A percentile compares a stretch with the other conserved stretches of the same genome.
phyloP scores from a whole-genome alignment of 2,113 vertebrate species.

The Butastur rufipennis region DNA sequence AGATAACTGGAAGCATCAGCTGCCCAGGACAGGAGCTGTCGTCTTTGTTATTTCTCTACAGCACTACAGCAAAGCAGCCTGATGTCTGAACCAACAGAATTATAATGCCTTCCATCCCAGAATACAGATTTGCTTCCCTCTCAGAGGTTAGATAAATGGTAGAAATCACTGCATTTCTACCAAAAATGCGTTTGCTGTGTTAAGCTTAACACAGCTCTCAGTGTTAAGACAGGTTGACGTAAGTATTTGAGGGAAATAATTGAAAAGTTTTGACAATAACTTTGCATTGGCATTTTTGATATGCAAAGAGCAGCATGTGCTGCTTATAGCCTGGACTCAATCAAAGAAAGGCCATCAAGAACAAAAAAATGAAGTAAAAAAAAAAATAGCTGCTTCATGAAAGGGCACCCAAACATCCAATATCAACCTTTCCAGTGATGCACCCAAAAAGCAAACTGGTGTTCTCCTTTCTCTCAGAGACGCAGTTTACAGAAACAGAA shows the following conservation, averaged over 20 bases:
- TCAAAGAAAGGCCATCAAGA: background rate
- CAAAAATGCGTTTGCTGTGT: background rate
- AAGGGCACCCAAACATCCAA: background rate
- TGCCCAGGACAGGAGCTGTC: background rate
- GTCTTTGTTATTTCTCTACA: background rate
- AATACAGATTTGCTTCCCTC: background rate
- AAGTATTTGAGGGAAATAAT: background rate
- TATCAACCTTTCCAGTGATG: rapidly evolving
- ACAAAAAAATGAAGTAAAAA: background rate
- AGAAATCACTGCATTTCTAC: background rate
- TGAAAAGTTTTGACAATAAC: background rate
- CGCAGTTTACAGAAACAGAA: background rate
- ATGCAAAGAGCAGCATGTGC: background rate
- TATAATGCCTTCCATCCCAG: background rate
- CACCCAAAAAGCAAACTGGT: background rate
- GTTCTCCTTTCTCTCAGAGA: background rate
- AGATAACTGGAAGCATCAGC: background rate
- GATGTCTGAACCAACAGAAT: slow-evolving; percentile 3
- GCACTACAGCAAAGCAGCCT: background rate
- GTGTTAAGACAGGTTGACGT: background rate
- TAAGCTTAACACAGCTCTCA: background rate
- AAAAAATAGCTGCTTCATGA: background rate
- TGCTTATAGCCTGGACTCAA: background rate
- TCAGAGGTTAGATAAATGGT: background rate
- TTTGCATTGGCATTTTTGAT: background rate